Evolutionary conservation across 1,140 invertebrate genomes (phyloP), one percentile per base, ranked within the genome.

Genomic region (Drosophila ogumai): DNA sequence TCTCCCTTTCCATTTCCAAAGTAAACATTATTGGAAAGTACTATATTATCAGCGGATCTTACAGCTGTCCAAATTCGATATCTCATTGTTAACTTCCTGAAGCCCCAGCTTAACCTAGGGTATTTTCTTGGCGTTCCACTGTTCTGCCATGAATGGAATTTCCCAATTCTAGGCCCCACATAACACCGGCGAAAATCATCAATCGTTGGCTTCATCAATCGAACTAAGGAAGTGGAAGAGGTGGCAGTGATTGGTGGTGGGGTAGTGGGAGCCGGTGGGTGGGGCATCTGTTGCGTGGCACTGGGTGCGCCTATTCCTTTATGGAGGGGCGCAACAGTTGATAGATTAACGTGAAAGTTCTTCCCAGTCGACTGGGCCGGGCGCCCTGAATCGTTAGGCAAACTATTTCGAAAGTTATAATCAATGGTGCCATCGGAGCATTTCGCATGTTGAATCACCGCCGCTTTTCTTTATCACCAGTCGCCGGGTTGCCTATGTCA

Each of bases 201-300:
- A 72, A 72, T 72, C 68, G 52, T 69, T 69, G 25, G 22, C 46
- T 49, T 60, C 61, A 76, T 76, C 63, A 76, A 76, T 76, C 38
- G 49, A 77, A 60, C 32, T 8, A 22, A 31, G n/a, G 34, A 31
- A 25, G 13, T 15, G 19, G n/a, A 22, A 52, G 28, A 12, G 22
- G 12, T 13, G 44, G 25, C 12, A 1, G 6, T 22, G 40, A 41
- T 44, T 13, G 44, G 58, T 22, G 44, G 44, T 46, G 19, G 19
- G 12, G 19, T n/a, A 0, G 8, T 13, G 31, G 40, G 58, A 19
- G 22, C 1, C 6, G 12, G 9, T 28, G 43, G 54, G 31, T 52
- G 17, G 54, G 25, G 31, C 40, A 67, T 56, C 74, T 77, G 74
- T 77, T 77, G 74, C 61, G 43, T 67, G 74, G 47, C n/a, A 19